A percentile compares a stretch with the other conserved stretches of the same genome.
phyloP scores from a whole-genome alignment of 1,140 invertebrate genomes.

The Eumeta japonica region DNA sequence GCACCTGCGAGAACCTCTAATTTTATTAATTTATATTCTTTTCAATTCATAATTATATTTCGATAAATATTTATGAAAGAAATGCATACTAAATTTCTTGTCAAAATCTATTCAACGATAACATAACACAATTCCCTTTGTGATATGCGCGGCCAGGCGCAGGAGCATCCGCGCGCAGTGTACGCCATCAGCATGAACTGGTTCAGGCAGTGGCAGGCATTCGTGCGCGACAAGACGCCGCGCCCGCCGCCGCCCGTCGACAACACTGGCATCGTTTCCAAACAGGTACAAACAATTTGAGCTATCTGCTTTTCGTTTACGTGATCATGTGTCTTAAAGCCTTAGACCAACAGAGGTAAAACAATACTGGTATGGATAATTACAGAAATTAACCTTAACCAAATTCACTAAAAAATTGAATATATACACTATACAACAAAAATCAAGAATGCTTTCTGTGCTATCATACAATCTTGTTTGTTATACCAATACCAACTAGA shows the following conservation, averaged over 20 bases:
- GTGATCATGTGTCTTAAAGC: conserved; percentile 12
- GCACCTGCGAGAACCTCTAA: too few species aligned
- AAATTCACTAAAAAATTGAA: too few species aligned
- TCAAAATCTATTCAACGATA: too few species aligned
- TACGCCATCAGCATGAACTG: conserved; percentile 86
- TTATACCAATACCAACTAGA: too few species aligned
- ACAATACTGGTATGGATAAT: too few species aligned
- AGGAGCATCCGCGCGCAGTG: conserved; percentile 60
- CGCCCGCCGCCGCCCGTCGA: conserved; percentile 85
- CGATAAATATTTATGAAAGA: too few species aligned
- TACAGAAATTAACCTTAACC: too few species aligned
- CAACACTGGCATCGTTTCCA: conserved; percentile 69
- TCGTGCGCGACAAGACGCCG: conserved; percentile 72
- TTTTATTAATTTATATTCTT: too few species aligned
- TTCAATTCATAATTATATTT: too few species aligned
- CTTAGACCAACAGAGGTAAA: not conserved
- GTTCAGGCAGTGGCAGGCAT: conserved; percentile 89
- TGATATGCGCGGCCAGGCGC: conserved; percentile 31
- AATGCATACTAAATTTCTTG: too few species aligned
- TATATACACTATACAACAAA: too few species aligned
- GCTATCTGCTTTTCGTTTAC: conserved; percentile 10
- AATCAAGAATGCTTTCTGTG: conserved; percentile 21
- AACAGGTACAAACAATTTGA: conserved; percentile 29
- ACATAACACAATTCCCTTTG: too few species aligned
- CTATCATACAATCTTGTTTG: not conserved